A percentile compares a stretch with the other conserved stretches of the same genome.
These are phyloP conservation scores for Melanerpes aurifrons DNA, from an alignment of 2,113 vertebrate genomes.

Conservation along the genomic window DNA sequence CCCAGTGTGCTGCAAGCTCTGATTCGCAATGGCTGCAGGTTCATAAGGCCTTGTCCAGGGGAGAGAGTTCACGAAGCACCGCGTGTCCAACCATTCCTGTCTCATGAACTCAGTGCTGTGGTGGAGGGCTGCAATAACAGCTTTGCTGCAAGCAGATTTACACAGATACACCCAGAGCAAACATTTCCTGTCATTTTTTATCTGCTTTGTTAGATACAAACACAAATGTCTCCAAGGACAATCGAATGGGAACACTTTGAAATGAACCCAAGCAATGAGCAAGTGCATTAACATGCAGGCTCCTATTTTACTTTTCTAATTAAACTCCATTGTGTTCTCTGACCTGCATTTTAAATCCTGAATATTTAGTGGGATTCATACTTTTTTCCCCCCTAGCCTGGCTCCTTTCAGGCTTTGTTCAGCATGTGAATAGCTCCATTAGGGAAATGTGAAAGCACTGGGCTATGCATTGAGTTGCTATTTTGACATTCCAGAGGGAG, in stretches of 20 bases:
- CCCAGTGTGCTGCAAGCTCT: neutral
- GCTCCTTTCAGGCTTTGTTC: constrained; percentile 63
- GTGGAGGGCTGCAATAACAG: constrained; percentile 26
- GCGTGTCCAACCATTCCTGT: neutral
- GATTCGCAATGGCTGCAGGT: neutral
- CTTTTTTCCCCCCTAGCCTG: neutral
- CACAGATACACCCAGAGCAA: constrained; percentile 68
- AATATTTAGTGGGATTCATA: constrained; percentile 48
- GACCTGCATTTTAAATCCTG: constrained; percentile 55
- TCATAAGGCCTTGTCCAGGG: neutral
- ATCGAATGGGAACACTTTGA: constrained; percentile 52
- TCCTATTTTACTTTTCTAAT: constrained; percentile 51
- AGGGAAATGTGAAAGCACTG: constrained; percentile 54
- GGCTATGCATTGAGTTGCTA: constrained; percentile 30
- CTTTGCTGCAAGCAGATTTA: constrained; percentile 50
- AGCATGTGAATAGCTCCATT: constrained; percentile 52
- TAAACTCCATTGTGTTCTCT: constrained; percentile 48
- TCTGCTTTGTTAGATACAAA: constrained; percentile 57
- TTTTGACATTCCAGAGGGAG: constrained; percentile 61
- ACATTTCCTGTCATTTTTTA: constrained; percentile 74
- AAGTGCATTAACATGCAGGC: constrained; percentile 57
- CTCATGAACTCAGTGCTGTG: neutral
- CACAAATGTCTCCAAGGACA: constrained; percentile 65
- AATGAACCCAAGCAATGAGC: constrained; percentile 51
- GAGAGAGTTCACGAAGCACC: neutral